These are phyloP conservation scores for Anguilla megastoma DNA, from an alignment of 2,797 vertebrate species.

Conservation along the genomic window DNA sequence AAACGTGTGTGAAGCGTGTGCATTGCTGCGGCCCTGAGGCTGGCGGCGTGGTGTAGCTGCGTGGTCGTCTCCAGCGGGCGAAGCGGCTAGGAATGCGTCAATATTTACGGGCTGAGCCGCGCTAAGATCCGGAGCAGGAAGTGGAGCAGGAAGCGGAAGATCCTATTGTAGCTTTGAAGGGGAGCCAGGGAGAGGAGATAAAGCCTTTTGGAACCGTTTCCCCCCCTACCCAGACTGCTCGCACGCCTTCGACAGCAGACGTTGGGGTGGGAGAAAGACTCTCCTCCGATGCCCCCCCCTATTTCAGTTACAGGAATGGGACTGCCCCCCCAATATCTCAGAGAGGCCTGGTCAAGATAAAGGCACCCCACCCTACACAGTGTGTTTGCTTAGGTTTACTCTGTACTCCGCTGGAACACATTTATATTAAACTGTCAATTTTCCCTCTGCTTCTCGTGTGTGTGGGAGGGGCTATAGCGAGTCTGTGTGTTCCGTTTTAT, in stretches of 20 bases:
- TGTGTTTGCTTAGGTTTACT: not conserved
- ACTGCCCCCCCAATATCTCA: not conserved
- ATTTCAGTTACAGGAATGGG: not conserved
- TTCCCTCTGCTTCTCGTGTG: not conserved
- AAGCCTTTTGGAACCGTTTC: not conserved
- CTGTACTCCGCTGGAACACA: not conserved
- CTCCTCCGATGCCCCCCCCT: not conserved
- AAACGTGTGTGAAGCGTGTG: not conserved
- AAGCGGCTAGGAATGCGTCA: conserved; percentile 8
- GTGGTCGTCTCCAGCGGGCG: not conserved
- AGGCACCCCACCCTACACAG: not conserved
- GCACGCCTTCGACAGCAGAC: not conserved
- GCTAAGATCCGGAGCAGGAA: conserved; percentile 24
- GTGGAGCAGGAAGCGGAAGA: not conserved
- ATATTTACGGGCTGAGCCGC: conserved; percentile 19
- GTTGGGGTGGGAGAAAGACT: not conserved
- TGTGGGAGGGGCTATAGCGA: not conserved
- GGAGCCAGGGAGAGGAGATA: conserved; percentile 14
- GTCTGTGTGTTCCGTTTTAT: not conserved
- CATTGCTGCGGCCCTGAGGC: not conserved
- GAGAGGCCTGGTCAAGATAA: too few species aligned
- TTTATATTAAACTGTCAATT: not conserved
- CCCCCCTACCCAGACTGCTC: not conserved
- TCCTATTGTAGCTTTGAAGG: not conserved
- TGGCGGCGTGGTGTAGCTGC: not conserved